A percentile compares a stretch with the other conserved stretches of the same genome.
phyloP scores from a whole-genome alignment of 2,888 invertebrate species.

The Drosophila lutescens region DNA sequence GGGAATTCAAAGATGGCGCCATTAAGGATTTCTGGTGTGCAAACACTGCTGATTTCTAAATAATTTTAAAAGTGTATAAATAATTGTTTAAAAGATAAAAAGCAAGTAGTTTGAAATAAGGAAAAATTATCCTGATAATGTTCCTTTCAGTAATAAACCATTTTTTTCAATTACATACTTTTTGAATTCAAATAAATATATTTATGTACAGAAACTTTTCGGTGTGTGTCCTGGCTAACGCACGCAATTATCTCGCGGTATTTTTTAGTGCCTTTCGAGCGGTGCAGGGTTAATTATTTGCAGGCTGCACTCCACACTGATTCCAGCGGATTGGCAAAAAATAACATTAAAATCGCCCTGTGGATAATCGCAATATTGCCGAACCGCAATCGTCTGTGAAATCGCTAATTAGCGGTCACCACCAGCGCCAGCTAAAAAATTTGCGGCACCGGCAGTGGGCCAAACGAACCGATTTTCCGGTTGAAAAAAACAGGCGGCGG shows the following conservation, averaged over 20 bases:
- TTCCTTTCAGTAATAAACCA: neutral
- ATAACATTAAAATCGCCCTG: slow-evolving; percentile 29
- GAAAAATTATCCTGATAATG: neutral
- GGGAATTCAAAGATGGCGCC: slow-evolving; percentile 4
- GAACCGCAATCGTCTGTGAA: slow-evolving; percentile 50
- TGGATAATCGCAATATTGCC: slow-evolving; percentile 4
- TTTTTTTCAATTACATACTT: neutral
- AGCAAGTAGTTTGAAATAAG: too few relatives aligned
- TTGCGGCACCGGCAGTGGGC: slow-evolving; percentile 19
- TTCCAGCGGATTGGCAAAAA: slow-evolving; percentile 28
- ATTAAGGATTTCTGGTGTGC: neutral
- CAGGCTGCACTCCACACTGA: slow-evolving; percentile 5
- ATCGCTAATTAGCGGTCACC: slow-evolving; percentile 46
- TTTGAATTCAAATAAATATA: neutral
- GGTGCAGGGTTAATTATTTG: slow-evolving; percentile 1
- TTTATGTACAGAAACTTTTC: neutral
- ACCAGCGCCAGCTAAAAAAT: slow-evolving; percentile 18
- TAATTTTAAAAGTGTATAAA: too few relatives aligned
- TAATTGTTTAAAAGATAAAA: too few relatives aligned
- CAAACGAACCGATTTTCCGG: slow-evolving; percentile 28
- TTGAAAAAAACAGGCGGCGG: slow-evolving; percentile 46
- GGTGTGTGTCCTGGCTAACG: neutral
- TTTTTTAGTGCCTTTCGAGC: neutral
- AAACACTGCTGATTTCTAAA: slow-evolving; percentile 2
- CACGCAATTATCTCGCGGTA: neutral